Percentiles rank a stretch among this genome's conserved stretches.
Conservation (phyloP, 1,140 invertebrate species). For the Eciton burchellii region DNA sequence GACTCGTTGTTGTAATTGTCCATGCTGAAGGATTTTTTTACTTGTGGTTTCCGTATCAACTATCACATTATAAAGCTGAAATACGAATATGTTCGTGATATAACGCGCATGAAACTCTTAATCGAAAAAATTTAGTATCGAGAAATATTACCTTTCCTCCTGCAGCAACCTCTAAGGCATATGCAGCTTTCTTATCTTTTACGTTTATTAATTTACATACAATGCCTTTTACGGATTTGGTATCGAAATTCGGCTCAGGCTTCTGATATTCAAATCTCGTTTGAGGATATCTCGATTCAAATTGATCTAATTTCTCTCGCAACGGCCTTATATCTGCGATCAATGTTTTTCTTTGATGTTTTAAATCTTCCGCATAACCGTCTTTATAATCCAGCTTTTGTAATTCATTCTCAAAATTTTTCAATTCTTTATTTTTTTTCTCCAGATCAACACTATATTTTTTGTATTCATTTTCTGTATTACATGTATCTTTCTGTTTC, state of each 20-base stretch:
- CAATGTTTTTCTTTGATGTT: constrained; percentile 85
- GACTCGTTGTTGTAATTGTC: constrained; percentile 91
- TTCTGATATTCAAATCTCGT: constrained; percentile 91
- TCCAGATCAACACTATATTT: constrained; percentile 89
- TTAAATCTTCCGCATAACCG: constrained; percentile 87
- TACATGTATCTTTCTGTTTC: constrained; percentile 90
- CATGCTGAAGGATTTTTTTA: constrained; percentile 93
- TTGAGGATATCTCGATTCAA: constrained; percentile 89
- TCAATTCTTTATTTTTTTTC: constrained; percentile 88
- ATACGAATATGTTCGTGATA: constrained; percentile 57
- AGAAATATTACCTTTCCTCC: constrained; percentile 90
- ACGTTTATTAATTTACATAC: constrained; percentile 92
- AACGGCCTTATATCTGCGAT: constrained; percentile 85
- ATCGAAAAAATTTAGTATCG: background rate
- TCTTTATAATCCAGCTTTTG: constrained; percentile 90
- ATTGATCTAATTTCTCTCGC: constrained; percentile 87
- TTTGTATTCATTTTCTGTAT: constrained; percentile 90
- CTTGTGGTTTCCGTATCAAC: constrained; percentile 95
- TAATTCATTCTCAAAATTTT: constrained; percentile 86
- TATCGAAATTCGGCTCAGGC: constrained; percentile 92
- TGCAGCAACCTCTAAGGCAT: constrained; percentile 94
- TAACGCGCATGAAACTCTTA: constrained; percentile 7
- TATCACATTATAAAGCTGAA: constrained; percentile 95
- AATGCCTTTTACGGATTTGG: constrained; percentile 91
- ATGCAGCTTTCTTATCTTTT: constrained; percentile 89